Conservation (phyloP, 2,797 vertebrate species). For the Cuculus canorus region DNA sequence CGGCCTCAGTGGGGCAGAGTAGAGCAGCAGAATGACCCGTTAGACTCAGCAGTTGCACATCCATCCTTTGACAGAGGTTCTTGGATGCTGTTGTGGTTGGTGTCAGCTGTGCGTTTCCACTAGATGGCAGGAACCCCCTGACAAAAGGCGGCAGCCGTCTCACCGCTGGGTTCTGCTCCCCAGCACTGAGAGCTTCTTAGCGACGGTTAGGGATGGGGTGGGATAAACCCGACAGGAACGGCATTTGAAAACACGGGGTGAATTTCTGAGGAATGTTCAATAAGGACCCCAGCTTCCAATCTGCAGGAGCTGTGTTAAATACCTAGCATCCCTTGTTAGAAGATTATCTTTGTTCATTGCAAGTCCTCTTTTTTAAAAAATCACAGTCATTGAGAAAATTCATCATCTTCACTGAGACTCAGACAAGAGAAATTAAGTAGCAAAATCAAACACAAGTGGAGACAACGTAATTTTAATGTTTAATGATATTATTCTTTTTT, state of each 20-base stretch:
- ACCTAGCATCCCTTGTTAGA: not conserved
- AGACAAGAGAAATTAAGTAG: not conserved
- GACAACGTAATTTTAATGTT: not conserved
- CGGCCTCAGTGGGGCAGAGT: too few relatives aligned
- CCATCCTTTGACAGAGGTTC: not conserved
- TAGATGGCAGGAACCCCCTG: constrained; percentile 45
- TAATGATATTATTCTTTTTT: not conserved
- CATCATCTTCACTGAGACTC: not conserved
- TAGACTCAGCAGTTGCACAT: not conserved
- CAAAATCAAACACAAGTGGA: not conserved
- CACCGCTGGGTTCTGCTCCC: fast-evolving
- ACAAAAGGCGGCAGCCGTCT: not conserved
- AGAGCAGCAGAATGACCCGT: too few relatives aligned
- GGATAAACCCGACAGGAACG: not conserved
- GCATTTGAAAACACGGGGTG: fast-evolving
- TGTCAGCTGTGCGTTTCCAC: not conserved
- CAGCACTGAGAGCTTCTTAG: fast-evolving
- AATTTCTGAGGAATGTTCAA: fast-evolving
- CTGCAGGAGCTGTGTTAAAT: not conserved
- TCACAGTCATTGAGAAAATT: not conserved
- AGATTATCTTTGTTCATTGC: not conserved
- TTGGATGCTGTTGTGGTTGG: too few relatives aligned
- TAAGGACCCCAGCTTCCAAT: not conserved
- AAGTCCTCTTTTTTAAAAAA: not conserved
- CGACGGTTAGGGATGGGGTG: fast-evolving